phyloP scores from a whole-genome alignment of 1,140 invertebrate genomes.

The Macrobrachium nipponense region DNA sequence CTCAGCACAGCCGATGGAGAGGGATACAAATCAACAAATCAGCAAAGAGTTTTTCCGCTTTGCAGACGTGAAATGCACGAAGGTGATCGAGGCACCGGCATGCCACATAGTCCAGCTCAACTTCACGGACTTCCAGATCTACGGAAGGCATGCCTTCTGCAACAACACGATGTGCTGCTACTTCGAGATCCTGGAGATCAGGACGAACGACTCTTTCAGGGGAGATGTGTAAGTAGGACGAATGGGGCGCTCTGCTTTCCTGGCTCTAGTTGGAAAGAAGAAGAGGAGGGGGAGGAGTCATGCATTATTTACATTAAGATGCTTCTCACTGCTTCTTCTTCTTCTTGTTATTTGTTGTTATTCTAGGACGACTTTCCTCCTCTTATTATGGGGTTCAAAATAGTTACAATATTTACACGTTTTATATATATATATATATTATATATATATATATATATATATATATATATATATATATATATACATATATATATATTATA shows the following conservation, averaged over 20 bases:
- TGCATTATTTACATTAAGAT: too few species aligned
- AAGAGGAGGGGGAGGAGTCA: too few species aligned
- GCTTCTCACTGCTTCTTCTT: too few species aligned
- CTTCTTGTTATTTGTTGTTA: too few species aligned
- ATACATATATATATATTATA: too few species aligned
- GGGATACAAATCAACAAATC: background rate
- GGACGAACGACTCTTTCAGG: background rate
- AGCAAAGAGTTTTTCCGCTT: background rate
- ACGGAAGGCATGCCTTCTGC: slow-evolving; percentile 5
- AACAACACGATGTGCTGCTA: background rate
- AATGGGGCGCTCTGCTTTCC: background rate
- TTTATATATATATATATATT: too few species aligned
- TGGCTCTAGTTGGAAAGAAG: too few species aligned
- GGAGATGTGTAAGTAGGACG: slow-evolving; percentile 21
- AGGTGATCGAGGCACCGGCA: slow-evolving; percentile 42
- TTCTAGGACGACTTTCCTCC: too few species aligned
- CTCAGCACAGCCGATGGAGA: background rate
- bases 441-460: slow-evolving; percentile 8
- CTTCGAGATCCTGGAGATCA: slow-evolving; percentile 33
- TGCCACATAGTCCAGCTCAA: slow-evolving; percentile 37
- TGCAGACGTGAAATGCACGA: slow-evolving; percentile 27
- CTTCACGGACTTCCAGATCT: slow-evolving; percentile 36
- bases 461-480: slow-evolving; percentile 10
- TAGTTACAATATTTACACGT: too few species aligned
- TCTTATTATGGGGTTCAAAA: too few species aligned